Evolutionary conservation across 2,888 invertebrate genomes (phyloP), one percentile per base, ranked within the genome.

Genomic region (Portevinia maculata): DNA sequence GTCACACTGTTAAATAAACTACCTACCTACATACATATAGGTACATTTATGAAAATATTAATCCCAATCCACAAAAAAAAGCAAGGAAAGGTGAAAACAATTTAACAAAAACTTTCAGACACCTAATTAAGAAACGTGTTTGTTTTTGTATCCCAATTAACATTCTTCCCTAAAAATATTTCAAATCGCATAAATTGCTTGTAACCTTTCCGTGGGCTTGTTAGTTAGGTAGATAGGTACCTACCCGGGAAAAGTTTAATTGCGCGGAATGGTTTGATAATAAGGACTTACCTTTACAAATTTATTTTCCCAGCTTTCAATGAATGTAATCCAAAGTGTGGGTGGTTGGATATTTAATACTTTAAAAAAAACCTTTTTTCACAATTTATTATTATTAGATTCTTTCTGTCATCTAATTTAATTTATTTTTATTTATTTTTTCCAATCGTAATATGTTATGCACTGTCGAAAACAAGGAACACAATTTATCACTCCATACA

Each of bases 111-210:
- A 39, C 7, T 13, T 6, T 39, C 73, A 62, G 53, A 53, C 62
- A 62, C 62, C 53, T 55, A 73, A 73, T 62, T 62, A 73, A 37
- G 53, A 37, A 64, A 55, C 55, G 46, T 55, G 46, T 64, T 64
- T 64, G 48, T 53, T 62, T 28, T 53, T 64, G 62, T 73, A 73
- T 55, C 73, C 64, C 64, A 55, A 73, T 73, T 73, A 48, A 46
- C 19, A 34, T 70, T 28, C 48, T 37, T 39, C 34, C 34, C 24
- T 21, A 28, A 41, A 41, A 9, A 28, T 41, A 30, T n/a, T 9
- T 7, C n/a, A 15, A 3, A 37, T 50, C 8, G 46, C 28, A 39
- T 21, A 21, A 5, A 24, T 24, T 3, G 5, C 5, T 2, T 24
- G 5, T 24, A 24, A 24, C 6, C 34, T 44, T 44, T 9, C 1